These are phyloP conservation scores for Esox lucius DNA, from an alignment of 2,797 vertebrate species.

Conservation along the genomic window DNA sequence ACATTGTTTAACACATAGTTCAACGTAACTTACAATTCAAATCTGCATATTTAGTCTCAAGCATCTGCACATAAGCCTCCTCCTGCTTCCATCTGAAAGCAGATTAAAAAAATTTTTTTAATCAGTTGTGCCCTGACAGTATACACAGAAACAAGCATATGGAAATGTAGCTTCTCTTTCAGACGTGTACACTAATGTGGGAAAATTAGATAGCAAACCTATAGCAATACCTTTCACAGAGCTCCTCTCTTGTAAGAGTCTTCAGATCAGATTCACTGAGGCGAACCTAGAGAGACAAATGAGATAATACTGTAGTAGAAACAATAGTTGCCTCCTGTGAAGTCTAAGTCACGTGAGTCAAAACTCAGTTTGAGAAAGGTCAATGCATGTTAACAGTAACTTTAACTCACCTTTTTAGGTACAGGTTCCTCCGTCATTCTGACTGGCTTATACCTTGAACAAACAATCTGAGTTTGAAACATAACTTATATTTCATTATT, in stretches of 20 bases:
- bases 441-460: conserved; percentile 49
- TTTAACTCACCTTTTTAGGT: conserved; percentile 82
- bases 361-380: background rate
- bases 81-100: conserved; percentile 86
- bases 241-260: conserved; percentile 85
- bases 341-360: background rate
- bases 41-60: conserved; percentile 88
- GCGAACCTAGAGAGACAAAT: conserved; percentile 75
- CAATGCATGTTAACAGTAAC: background rate
- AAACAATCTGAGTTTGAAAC: background rate
- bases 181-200: background rate
- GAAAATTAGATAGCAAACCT: background rate
- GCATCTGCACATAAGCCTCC: conserved; percentile 86
- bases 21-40: conserved; percentile 81
- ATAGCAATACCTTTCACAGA: conserved; percentile 80
- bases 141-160: background rate
- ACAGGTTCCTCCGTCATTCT: conserved; percentile 92
- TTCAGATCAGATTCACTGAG: conserved; percentile 91
- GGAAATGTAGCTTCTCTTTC: background rate
- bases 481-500: background rate
- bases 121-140: no score
- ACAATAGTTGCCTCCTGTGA: background rate
- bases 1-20: background rate
- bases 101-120: background rate
- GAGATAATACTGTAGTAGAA: background rate